Percentiles rank a stretch among this genome's conserved stretches.
Conservation (phyloP, 2,113 vertebrate species). For the Osmerus mordax region DNA sequence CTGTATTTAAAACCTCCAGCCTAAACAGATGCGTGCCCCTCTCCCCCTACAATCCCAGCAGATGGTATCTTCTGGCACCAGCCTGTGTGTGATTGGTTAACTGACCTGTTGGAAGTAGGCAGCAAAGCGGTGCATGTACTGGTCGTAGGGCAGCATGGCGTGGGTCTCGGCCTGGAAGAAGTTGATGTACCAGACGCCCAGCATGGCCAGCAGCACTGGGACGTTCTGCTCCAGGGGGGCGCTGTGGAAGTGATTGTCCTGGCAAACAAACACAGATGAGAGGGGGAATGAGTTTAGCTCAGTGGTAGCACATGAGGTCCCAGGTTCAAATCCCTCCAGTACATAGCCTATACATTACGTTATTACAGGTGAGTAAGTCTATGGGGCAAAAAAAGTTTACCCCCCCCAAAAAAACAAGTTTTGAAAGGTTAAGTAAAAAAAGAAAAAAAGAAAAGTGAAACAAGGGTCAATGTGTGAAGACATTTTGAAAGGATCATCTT, state of each 20-base stretch:
- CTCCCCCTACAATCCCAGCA: not conserved
- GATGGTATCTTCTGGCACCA: not conserved
- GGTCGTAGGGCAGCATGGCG: conserved; percentile 92
- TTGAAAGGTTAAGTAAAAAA: no score
- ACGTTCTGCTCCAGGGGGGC: conserved; percentile 87
- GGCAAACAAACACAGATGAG: not conserved
- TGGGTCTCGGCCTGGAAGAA: conserved; percentile 92
- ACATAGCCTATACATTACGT: no score
- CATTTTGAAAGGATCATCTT: no score
- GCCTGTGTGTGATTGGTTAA: not conserved
- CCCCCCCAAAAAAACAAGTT: no score
- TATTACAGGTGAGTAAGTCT: no score
- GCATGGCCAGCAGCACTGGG: conserved; percentile 86
- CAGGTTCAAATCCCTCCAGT: no score
- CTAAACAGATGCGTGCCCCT: no score
- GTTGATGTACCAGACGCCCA: conserved; percentile 97
- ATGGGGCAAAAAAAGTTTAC: not conserved
- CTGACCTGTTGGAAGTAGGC: conserved; percentile 99
- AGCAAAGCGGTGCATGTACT: conserved; percentile 96
- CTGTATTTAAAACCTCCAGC: no score
- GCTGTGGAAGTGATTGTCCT: conserved; percentile 92
- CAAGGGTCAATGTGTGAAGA: no score
- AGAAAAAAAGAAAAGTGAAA: no score
- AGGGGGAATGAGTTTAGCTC: no score
- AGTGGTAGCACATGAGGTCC: no score